Conservation (phyloP, 2,797 vertebrate genomes). For the Rhinella marina region DNA sequence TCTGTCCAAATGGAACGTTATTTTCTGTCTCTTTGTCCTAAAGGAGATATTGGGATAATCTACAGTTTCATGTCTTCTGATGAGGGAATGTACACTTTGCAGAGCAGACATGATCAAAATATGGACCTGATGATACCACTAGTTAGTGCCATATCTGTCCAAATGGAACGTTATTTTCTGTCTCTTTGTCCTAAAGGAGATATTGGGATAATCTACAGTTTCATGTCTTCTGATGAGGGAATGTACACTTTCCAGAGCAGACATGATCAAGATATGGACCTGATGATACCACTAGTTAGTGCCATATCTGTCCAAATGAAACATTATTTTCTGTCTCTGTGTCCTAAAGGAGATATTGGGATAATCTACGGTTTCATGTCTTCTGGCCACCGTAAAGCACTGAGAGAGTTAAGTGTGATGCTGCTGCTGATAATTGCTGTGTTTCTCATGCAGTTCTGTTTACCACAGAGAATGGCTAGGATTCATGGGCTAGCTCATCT, state of each 20-base stretch:
- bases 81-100: constrained; percentile 41
- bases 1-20: constrained; percentile 44
- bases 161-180: constrained; percentile 59
- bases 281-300: constrained; percentile 48
- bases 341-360: constrained; percentile 76
- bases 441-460: constrained; percentile 94
- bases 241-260: constrained; percentile 46
- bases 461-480: constrained; percentile 84
- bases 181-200: constrained; percentile 76
- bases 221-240: constrained; percentile 71
- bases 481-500: constrained; percentile 87
- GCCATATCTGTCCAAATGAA: constrained; percentile 54
- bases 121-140: constrained; percentile 51
- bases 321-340: constrained; percentile 65
- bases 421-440: constrained; percentile 80
- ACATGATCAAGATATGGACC: constrained; percentile 55
- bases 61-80: not conserved
- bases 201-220: constrained; percentile 73
- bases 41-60: no score
- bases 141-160: constrained; percentile 52
- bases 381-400: constrained; percentile 66
- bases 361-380: constrained; percentile 76
- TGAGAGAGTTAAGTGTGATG: constrained; percentile 78
- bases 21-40: no score
- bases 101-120: constrained; percentile 54